Evolutionary conservation across 2,113 vertebrate genomes (phyloP), one percentile per base, ranked within the genome.

Genomic region (Engystomops pustulosus): DNA sequence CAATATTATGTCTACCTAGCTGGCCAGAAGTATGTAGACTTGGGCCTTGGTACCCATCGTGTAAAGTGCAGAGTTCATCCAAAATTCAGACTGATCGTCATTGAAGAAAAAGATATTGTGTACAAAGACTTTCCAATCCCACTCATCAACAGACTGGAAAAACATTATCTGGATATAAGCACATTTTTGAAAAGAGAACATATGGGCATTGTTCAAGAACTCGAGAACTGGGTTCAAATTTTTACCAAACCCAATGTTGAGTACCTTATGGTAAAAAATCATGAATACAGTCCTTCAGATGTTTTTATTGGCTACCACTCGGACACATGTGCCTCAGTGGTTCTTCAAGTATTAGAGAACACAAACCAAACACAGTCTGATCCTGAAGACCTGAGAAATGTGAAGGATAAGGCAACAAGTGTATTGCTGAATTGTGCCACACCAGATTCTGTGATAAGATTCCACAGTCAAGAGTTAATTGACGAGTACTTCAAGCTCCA

Each of bases 111-210:
- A 68, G 95, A 96, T 0, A 93, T 98, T 10, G 98, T 99, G 6
- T 97, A 98, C 85, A 91, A 90, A 69, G 95, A 95, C 62, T 99
- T 99, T 51, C 97, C 98, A 47, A 95, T 98, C 81, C 98, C 98
- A 0, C 92, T 99, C 36, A 97, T 99, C 88, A 99, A 99, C 92
- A 93, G 98, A n/a, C 93, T 99, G 85, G 98, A 99, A 85, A 99
- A 99, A 87, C 97, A 99, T 90, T 98, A 96, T 86, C 88, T 99
- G 88, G 98, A 99, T 87, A 93, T 97, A 74, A 89, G 91, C 80
- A 97, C 96, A 0, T 90, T 98, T 25, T 91, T 99, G 76, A 92
- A 92, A 81, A 45, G 10, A 3, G 90, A 91, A 4, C 95, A 98
- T 84, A 94, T 90, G 71, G 85, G 30, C 15, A 65, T 91, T 0